A percentile compares a stretch with the other conserved stretches of the same genome.
Evolutionary conservation across 1,140 invertebrate genomes (phyloP).

Genomic region (Atta cephalotes): DNA sequence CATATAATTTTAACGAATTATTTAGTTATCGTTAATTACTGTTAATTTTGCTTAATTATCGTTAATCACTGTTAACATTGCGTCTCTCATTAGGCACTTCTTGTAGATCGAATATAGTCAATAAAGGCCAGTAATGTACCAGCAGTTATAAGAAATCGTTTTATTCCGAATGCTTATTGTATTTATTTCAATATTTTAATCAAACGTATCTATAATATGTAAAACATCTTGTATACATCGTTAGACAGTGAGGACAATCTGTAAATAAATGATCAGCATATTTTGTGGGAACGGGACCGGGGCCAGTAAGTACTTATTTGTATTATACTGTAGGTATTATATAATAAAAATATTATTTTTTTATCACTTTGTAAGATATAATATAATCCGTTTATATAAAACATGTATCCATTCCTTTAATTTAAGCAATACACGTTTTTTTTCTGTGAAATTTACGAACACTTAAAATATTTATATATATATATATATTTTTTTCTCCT

Average conservation of each 20-base stretch:
- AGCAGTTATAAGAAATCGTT: conserved; percentile 55
- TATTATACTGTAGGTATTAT: conserved; percentile 54
- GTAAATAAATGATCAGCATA: conserved; percentile 69
- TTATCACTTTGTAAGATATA: conserved; percentile 13
- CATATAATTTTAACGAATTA: background rate
- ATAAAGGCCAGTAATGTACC: conserved; percentile 75
- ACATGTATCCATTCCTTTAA: background rate
- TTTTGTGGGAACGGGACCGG: conserved; percentile 70
- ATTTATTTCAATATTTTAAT: conserved; percentile 54
- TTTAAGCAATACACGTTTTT: conserved; percentile 3
- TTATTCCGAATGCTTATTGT: conserved; percentile 54
- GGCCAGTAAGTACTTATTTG: conserved; percentile 75
- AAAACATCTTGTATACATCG: conserved; percentile 4
- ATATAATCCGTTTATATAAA: conserved; percentile 1
- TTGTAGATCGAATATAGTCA: conserved; percentile 70
- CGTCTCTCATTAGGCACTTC: conserved; percentile 57
- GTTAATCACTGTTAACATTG: conserved; percentile 44
- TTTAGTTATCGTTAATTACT: background rate
- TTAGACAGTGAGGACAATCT: conserved; percentile 56
- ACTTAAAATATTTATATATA: background rate
- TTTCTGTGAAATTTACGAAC: background rate
- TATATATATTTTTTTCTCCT: background rate
- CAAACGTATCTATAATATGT: background rate
- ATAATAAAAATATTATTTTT: conserved; percentile 53
- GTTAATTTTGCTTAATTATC: background rate